phyloP scores from a whole-genome alignment of 2,797 vertebrate species.

The Typhlichthys subterraneus region DNA sequence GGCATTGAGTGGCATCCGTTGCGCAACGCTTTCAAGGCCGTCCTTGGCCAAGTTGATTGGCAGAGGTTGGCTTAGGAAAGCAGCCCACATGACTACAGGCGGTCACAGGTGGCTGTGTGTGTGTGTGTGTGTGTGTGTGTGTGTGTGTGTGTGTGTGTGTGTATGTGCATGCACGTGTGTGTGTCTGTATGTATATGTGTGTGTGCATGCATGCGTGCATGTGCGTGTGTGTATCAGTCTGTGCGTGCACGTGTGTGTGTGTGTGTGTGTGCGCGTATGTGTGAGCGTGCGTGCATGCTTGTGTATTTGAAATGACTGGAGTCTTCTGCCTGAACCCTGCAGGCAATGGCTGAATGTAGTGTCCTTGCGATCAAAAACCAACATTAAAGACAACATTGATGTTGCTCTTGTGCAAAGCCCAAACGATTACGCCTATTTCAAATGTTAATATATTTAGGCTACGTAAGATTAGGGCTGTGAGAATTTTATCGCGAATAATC shows the following conservation, averaged over 20 bases:
- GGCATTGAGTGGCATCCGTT: constrained; percentile 60
- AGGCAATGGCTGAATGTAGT: constrained; percentile 16
- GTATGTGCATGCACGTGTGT: neutral
- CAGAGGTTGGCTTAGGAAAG: constrained; percentile 20
- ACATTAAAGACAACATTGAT: constrained; percentile 3
- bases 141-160: constrained; percentile 7
- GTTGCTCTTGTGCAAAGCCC: too few relatives aligned
- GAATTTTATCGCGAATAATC: too few relatives aligned
- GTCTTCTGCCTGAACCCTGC: constrained; percentile 30
- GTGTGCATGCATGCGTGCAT: too few relatives aligned
- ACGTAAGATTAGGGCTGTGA: too few relatives aligned
- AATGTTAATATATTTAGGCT: too few relatives aligned
- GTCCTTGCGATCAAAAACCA: constrained; percentile 16
- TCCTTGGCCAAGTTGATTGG: constrained; percentile 42
- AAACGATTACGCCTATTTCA: too few relatives aligned
- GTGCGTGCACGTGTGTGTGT: neutral
- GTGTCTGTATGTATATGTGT: too few relatives aligned
- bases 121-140: constrained; percentile 12
- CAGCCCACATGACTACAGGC: constrained; percentile 17
- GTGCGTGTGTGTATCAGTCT: too few relatives aligned
- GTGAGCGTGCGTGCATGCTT: neutral
- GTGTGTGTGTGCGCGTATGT: neutral
- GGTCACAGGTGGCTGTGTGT: constrained; percentile 21
- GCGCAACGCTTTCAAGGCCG: constrained; percentile 24
- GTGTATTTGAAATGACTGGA: constrained; percentile 9